These are phyloP conservation scores for Perithous albicinctus DNA, from an alignment of 2,888 invertebrate genomes.

Conservation along the genomic window DNA sequence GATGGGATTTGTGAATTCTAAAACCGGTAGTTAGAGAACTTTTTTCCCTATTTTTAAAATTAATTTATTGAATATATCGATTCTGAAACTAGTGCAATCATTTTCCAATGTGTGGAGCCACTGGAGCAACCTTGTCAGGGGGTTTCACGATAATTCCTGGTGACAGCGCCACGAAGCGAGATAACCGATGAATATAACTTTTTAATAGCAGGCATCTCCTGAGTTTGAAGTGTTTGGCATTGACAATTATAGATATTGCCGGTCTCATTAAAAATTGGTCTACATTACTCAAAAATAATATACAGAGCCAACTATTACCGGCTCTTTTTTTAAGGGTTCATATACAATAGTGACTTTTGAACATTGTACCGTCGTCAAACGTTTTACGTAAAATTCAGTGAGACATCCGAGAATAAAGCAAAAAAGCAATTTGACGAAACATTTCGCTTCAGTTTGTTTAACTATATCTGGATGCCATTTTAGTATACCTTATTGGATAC, in stretches of 20 bases:
- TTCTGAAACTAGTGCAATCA: constrained; percentile 1
- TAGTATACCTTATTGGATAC: no score
- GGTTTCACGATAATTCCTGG: background rate
- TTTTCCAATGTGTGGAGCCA: background rate
- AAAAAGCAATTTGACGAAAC: no score
- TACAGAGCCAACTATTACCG: background rate
- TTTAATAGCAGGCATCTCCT: background rate
- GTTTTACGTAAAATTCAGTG: background rate
- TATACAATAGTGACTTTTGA: no score
- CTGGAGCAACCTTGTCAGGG: background rate
- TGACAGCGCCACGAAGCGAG: background rate
- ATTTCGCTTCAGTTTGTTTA: no score
- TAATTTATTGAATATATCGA: background rate
- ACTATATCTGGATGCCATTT: no score
- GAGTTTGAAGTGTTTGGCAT: background rate
- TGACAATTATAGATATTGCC: background rate
- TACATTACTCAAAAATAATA: background rate
- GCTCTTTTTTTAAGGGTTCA: background rate
- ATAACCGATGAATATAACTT: background rate
- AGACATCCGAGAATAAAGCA: no score
- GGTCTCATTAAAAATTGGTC: background rate
- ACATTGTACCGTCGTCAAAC: no score
- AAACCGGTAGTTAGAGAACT: constrained; percentile 14
- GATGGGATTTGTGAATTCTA: constrained; percentile 1
- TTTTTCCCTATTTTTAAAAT: background rate